These are phyloP conservation scores for Leptinotarsa texana DNA, from an alignment of 1,140 invertebrate species.

Conservation along the genomic window DNA sequence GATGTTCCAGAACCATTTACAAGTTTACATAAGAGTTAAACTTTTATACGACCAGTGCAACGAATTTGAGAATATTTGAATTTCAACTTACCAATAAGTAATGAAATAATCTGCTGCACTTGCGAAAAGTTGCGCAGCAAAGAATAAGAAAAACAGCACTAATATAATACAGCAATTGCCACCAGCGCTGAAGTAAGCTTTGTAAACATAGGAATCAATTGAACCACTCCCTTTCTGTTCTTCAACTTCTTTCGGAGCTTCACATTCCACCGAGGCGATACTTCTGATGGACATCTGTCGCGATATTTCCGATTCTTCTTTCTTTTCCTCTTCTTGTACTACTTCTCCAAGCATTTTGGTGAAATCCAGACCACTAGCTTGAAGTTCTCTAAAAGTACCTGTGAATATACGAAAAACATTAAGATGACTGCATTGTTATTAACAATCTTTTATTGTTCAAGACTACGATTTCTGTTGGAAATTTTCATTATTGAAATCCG, in stretches of 20 bases:
- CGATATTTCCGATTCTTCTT: conserved; percentile 51
- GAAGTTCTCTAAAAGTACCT: conserved; percentile 57
- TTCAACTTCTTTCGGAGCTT: conserved; percentile 47
- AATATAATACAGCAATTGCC: conserved; percentile 65
- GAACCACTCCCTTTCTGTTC: conserved; percentile 58
- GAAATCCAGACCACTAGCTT: conserved; percentile 66
- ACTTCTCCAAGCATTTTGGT: conserved; percentile 60
- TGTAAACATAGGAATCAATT: conserved; percentile 65
- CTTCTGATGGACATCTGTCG: conserved; percentile 45
- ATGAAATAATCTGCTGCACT: conserved; percentile 80
- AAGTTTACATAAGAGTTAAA: too few relatives aligned
- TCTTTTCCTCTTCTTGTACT: conserved; percentile 54
- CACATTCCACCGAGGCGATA: conserved; percentile 42
- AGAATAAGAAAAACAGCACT: conserved; percentile 65
- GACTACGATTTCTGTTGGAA: too few relatives aligned
- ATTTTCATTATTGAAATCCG: too few relatives aligned
- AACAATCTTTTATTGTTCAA: too few relatives aligned
- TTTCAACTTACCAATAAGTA: conserved; percentile 67
- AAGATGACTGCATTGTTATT: too few relatives aligned
- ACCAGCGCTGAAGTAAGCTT: conserved; percentile 71
- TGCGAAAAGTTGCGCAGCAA: conserved; percentile 70
- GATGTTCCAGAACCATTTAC: too few relatives aligned
- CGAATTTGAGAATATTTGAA: neutral
- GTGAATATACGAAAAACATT: conserved; percentile 52
- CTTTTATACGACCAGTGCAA: too few relatives aligned